These are phyloP conservation scores for Sandelia bainsii DNA, from an alignment of 2,797 vertebrate genomes.

Conservation along the genomic window DNA sequence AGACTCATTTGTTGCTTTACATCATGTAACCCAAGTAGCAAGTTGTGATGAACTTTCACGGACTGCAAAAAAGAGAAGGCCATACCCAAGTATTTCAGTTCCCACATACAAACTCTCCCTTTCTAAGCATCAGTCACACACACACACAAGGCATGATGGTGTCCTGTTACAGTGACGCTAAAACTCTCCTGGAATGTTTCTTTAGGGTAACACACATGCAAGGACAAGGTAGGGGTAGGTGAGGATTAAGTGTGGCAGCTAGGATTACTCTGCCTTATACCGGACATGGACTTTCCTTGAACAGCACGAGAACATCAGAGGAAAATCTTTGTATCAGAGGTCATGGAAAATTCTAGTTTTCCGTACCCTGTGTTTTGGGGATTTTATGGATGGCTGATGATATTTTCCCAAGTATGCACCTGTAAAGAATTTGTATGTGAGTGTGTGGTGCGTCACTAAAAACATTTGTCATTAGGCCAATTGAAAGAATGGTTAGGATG, in stretches of 20 bases:
- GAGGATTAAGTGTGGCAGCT: conserved; percentile 60
- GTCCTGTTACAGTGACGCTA: conserved; percentile 63
- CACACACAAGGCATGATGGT: conserved; percentile 40
- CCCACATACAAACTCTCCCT: conserved; percentile 48
- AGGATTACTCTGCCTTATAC: conserved; percentile 57
- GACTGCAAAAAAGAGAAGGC: conserved; percentile 8
- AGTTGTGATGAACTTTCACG: conserved; percentile 43
- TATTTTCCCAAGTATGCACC: conserved; percentile 25
- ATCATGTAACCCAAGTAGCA: conserved; percentile 48
- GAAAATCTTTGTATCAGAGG: conserved; percentile 41
- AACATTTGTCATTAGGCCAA: neutral
- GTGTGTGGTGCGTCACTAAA: neutral
- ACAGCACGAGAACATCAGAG: conserved; percentile 36
- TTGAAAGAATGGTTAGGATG: neutral
- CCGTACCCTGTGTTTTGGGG: neutral
- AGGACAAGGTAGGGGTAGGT: conserved; percentile 67
- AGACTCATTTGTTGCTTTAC: conserved; percentile 38
- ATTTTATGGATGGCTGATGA: conserved; percentile 18
- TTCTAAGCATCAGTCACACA: conserved; percentile 44
- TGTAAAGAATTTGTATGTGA: conserved; percentile 3
- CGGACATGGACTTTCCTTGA: conserved; percentile 53
- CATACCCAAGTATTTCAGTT: conserved; percentile 32
- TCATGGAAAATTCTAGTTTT: conserved; percentile 19
- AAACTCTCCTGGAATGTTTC: conserved; percentile 80
- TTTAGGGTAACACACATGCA: conserved; percentile 73